Base-by-base conservation (phyloP, 2,888 invertebrate species). In the Noctua fimbriata region DNA sequence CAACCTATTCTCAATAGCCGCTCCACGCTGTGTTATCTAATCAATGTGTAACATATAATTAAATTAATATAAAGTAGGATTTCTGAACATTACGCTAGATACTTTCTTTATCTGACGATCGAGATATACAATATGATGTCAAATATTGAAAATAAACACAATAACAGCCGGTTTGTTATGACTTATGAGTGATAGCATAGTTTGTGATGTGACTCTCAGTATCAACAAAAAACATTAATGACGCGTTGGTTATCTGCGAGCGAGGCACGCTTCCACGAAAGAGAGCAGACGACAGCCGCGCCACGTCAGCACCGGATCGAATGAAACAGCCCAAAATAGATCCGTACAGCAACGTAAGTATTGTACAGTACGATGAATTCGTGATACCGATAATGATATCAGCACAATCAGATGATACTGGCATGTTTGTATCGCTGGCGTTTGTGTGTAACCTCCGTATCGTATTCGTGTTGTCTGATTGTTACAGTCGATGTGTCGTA, bases 281-380 rank as follows among this genome's bases (percentile, higher is more conserved):
- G 89, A 89, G 90, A 91, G 88, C 91, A 90, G 89, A 87, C 91
- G 90, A 86, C 89, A 88, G 85, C 90, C 89, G 90, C 86, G 88
- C 90, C 91, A 89, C 91, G 89, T 89, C 90, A 90, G 79, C 88
- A 81, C 82, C 88, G 89, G 91, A 91, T 92, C 89, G 90, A 90
- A 92, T 89, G 90, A 86, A 90, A 91, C 81, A 77, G 88, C 91
- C 90, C 86, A 92, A 94, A 94, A 94, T 93, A 93, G 92, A 91
- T 89, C 87, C 90, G 84, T 86, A 69, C 41, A 89, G 87, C 89
- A 90, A 90, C 89, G 92, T 93, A 93, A 92, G 92, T 94, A 93
- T 89, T 80, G 87, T 78, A 89, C 82, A 83, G 86, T 84, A 82
- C 82, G 89, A 86, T 89, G 82, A 89, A 87, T 89, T 84, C 88